Evolutionary conservation across 2,797 vertebrate genomes (phyloP), one percentile per base, ranked within the genome.

Genomic region (Neosalanx taihuensis): DNA sequence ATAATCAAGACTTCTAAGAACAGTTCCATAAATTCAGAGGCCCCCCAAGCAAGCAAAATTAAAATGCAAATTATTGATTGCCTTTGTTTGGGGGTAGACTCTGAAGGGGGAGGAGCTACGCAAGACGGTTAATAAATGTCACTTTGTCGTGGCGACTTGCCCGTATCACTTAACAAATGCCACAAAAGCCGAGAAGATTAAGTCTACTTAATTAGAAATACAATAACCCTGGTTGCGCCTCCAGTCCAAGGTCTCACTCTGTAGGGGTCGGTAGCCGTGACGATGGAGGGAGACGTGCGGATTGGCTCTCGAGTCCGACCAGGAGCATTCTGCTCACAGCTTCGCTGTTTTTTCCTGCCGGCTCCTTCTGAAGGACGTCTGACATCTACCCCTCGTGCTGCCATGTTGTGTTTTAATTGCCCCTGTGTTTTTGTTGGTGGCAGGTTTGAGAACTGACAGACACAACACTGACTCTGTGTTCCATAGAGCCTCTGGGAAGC

Each of bases 131-230:
- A 76, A 67, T 83, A 83, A 78, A 72, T 59, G 79, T 78, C 64
- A 69, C 76, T 78, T 76, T 78, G 74, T 68, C 61, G 68, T 73
- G 56, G 67, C 49, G 41, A 72, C 33, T 60, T 73, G 65, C 77
- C 84, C 75, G 72, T 85, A 88, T 90, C 86, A 85, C 77, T 82
- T 89, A 85, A 83, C 85, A 72, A 80, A 81, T 69, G 65, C 46
- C 73, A 81, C 84, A 85, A 82, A 46, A 80, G 85, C 86, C 78
- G 71, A 76, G 77, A 74, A 85, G 81, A 87, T 87, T 70, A 86
- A 79, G 76, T 82, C 79, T 69, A 81, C 80, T 89, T 89, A 83
- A 90, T 89, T 88, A 89, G 89, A 91, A 92, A 91, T 74, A 90
- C 84, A 90, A 92, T 89, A 91, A 90, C 84, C 1, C 83, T 71